Conservation (phyloP, 2,888 invertebrate genomes). For the Ophion slaviceki region DNA sequence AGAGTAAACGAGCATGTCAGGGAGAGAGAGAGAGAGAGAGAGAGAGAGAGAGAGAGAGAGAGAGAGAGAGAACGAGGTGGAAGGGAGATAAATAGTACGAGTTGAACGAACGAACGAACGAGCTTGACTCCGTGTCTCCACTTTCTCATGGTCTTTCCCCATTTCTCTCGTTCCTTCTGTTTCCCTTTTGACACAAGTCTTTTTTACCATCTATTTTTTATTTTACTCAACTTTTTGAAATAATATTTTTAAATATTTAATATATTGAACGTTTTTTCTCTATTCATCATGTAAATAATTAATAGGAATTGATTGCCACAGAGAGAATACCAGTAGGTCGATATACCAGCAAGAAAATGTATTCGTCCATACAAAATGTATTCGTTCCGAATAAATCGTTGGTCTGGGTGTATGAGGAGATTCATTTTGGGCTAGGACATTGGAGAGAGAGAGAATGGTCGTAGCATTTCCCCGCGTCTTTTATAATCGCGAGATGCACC, state of each 20-base stretch:
- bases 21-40: conserved; percentile 56
- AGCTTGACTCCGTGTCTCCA: conserved; percentile 57
- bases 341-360: no score
- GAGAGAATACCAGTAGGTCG: no score
- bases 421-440: conserved; percentile 35
- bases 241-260: no score
- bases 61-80: conserved; percentile 32
- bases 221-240: no score
- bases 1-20: conserved; percentile 59
- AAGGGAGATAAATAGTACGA: conserved; percentile 45
- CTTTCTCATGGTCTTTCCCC: conserved; percentile 51
- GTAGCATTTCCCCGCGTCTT: conserved; percentile 76
- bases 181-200: conserved; percentile 5
- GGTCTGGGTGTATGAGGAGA: not conserved
- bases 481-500: conserved; percentile 82
- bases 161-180: conserved; percentile 21
- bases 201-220: no score
- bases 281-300: no score
- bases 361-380: no score
- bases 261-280: no score
- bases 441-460: conserved; percentile 3
- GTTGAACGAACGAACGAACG: conserved; percentile 60
- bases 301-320: no score
- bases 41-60: conserved; percentile 50
- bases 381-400: no score